These are phyloP conservation scores for Falco berigora DNA, from an alignment of 2,797 vertebrate genomes.

Conservation along the genomic window DNA sequence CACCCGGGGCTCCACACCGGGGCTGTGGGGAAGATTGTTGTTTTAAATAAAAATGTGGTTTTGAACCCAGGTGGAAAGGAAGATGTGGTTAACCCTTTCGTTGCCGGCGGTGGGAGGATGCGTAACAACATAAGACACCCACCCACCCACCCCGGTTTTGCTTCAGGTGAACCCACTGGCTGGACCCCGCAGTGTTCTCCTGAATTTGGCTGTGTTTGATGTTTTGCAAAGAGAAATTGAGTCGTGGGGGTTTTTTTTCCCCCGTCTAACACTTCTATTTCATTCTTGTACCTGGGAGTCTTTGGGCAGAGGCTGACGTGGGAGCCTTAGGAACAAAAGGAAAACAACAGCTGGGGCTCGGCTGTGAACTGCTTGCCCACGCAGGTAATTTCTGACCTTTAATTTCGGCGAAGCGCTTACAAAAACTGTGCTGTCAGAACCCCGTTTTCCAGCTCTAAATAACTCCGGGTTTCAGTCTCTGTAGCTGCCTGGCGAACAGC, in stretches of 20 bases:
- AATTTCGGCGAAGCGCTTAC: background rate
- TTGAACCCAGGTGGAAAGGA: background rate
- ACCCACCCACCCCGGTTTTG: background rate
- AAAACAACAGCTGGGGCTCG: background rate
- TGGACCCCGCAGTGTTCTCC: background rate
- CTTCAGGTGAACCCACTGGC: background rate
- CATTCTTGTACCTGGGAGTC: background rate
- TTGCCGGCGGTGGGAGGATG: background rate
- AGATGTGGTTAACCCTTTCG: background rate
- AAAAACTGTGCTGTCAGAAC: background rate
- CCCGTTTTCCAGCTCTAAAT: background rate
- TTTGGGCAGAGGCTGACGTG: background rate
- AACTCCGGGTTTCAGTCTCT: background rate
- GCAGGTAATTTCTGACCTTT: background rate
- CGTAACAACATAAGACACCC: accelerated
- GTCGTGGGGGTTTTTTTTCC: background rate
- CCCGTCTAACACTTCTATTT: background rate
- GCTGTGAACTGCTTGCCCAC: background rate
- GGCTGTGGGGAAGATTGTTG: too few relatives aligned
- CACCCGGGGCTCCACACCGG: background rate
- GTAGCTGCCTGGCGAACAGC: background rate
- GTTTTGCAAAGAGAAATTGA: too few relatives aligned
- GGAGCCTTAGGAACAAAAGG: background rate
- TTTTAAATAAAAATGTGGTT: background rate
- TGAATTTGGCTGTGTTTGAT: background rate